Percentiles rank a stretch among this genome's conserved stretches.
Conservation (phyloP, 2,888 invertebrate species). For the Hoplodrina blanda region DNA sequence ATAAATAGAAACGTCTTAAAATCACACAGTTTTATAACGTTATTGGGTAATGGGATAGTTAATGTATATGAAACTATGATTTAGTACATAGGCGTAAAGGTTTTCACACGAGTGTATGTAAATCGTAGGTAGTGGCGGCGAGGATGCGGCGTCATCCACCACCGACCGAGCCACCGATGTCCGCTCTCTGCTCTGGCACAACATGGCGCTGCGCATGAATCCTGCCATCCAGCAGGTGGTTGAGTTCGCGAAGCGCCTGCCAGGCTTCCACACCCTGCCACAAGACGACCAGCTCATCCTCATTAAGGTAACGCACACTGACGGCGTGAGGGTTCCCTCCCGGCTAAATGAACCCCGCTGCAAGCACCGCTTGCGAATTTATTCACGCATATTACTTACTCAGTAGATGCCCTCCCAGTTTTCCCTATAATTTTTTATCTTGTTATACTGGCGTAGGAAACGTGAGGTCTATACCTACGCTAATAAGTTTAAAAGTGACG, state of each 20-base stretch:
- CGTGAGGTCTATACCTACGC: not conserved
- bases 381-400: not conserved
- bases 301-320: constrained; percentile 92
- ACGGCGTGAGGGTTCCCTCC: not conserved
- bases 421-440: not conserved
- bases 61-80: too few species aligned
- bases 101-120: not conserved
- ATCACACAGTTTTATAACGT: too few species aligned
- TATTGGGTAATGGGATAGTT: too few species aligned
- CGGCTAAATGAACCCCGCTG: not conserved
- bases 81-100: too few species aligned
- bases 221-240: constrained; percentile 98
- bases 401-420: not conserved
- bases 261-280: constrained; percentile 96
- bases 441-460: not conserved
- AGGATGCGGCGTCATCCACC: constrained; percentile 81
- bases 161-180: constrained; percentile 92
- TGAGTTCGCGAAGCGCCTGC: constrained; percentile 98
- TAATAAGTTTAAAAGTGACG: constrained; percentile 1
- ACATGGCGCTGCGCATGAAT: constrained; percentile 96
- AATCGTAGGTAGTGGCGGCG: constrained; percentile 83
- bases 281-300: constrained; percentile 99
- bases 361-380: constrained; percentile 10
- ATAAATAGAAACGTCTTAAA: too few species aligned
- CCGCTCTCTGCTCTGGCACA: constrained; percentile 96